phyloP scores from a whole-genome alignment of 2,888 invertebrate species.

The Tachina lurida region DNA sequence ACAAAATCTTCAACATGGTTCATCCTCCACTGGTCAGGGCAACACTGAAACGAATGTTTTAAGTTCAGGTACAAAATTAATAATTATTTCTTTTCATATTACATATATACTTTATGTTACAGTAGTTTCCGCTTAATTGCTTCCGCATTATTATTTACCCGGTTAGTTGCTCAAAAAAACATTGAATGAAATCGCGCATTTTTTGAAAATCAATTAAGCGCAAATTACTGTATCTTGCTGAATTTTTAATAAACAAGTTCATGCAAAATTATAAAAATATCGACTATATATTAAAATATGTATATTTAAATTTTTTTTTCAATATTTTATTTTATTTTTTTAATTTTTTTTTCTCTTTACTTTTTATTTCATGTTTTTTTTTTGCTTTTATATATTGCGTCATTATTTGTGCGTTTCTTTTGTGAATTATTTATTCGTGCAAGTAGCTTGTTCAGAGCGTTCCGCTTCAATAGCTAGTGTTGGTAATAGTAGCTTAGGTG shows the following conservation, averaged over 20 bases:
- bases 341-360: conserved; percentile 62
- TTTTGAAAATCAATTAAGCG: too few relatives aligned
- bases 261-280: not conserved
- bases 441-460: conserved; percentile 82
- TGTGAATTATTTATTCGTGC: conserved; percentile 51
- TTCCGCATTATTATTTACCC: not conserved
- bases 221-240: not conserved
- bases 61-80: conserved; percentile 86
- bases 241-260: not conserved
- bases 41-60: conserved; percentile 84
- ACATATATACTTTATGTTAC: not conserved
- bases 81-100: conserved; percentile 14
- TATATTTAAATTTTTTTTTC: conserved; percentile 21
- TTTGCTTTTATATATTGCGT: conserved; percentile 53
- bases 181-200: too few relatives aligned
- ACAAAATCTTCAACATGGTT: conserved; percentile 82
- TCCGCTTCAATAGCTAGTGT: conserved; percentile 82
- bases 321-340: conserved; percentile 58
- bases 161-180: too few relatives aligned
- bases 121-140: not conserved
- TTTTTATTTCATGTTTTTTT: conserved; percentile 67
- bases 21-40: conserved; percentile 80
- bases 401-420: conserved; percentile 40
- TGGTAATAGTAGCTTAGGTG: conserved; percentile 82
- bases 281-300: not conserved